Percentiles rank a stretch among this genome's conserved stretches.
These are phyloP conservation scores for Hanleya hanleyi DNA, from an alignment of 2,888 invertebrate species.

Conservation along the genomic window DNA sequence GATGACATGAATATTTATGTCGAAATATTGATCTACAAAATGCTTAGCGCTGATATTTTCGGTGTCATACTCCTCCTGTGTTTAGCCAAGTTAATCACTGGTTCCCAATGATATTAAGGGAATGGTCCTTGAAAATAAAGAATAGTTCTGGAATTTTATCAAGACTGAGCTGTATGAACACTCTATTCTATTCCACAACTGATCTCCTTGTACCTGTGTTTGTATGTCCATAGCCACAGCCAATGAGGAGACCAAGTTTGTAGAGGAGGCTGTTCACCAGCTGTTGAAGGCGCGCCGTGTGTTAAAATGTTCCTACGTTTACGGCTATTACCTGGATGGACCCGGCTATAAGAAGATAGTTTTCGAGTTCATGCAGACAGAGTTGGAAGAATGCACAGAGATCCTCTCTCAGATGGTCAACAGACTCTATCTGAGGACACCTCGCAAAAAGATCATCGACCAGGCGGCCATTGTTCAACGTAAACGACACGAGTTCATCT, in stretches of 20 bases:
- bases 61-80: too few relatives aligned
- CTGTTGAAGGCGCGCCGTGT: conserved; percentile 78
- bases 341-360: conserved; percentile 80
- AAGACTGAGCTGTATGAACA: too few relatives aligned
- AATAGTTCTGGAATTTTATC: too few relatives aligned
- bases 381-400: conserved; percentile 80
- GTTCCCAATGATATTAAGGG: too few relatives aligned
- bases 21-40: too few relatives aligned
- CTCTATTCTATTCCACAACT: too few relatives aligned
- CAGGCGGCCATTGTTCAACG: conserved; percentile 78
- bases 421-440: conserved; percentile 78
- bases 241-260: conserved; percentile 75
- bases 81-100: too few relatives aligned
- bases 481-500: conserved; percentile 79
- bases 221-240: conserved; percentile 56
- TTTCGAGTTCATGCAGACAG: conserved; percentile 83
- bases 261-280: conserved; percentile 80
- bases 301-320: conserved; percentile 81
- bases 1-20: too few relatives aligned
- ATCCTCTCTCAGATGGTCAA: conserved; percentile 81
- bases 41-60: too few relatives aligned
- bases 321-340: conserved; percentile 81
- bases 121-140: too few relatives aligned
- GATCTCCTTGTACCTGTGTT: not conserved
- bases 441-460: conserved; percentile 79